These are phyloP conservation scores for Neelides folsomi DNA, from an alignment of 2,888 invertebrate species.

Conservation along the genomic window DNA sequence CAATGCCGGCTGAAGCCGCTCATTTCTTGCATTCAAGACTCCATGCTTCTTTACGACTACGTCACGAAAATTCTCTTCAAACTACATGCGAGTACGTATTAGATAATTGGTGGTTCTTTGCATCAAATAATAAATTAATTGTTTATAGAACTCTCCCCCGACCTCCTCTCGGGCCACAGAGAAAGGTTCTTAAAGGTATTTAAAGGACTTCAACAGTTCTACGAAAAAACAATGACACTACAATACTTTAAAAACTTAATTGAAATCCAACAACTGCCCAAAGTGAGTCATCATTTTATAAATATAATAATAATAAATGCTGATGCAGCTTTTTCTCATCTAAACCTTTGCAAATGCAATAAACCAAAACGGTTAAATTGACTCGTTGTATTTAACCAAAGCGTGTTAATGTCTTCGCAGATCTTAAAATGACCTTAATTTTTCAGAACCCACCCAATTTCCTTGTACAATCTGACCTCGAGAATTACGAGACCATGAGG, in stretches of 20 bases:
- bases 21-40: conserved; percentile 88
- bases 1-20: conserved; percentile 93
- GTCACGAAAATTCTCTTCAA: conserved; percentile 91
- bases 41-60: conserved; percentile 90
- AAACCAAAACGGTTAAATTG: not conserved
- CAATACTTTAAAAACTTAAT: conserved; percentile 97
- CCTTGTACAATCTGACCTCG: conserved; percentile 76
- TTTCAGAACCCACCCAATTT: conserved; percentile 80
- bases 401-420: not conserved
- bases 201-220: conserved; percentile 75
- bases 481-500: conserved; percentile 86
- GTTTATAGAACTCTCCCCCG: conserved; percentile 65
- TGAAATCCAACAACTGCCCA: conserved; percentile 79
- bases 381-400: not conserved
- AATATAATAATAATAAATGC: no score
- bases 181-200: conserved; percentile 83
- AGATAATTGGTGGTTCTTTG: no score
- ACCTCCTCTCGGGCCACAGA: conserved; percentile 77
- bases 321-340: no score
- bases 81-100: conserved; percentile 57
- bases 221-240: conserved; percentile 77
- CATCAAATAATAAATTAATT: no score
- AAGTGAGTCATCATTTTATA: conserved; percentile 46
- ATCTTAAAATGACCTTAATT: conserved; percentile 4
- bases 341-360: no score